phyloP scores from a whole-genome alignment of 2,797 vertebrate genomes.

The Macropodus opercularis region DNA sequence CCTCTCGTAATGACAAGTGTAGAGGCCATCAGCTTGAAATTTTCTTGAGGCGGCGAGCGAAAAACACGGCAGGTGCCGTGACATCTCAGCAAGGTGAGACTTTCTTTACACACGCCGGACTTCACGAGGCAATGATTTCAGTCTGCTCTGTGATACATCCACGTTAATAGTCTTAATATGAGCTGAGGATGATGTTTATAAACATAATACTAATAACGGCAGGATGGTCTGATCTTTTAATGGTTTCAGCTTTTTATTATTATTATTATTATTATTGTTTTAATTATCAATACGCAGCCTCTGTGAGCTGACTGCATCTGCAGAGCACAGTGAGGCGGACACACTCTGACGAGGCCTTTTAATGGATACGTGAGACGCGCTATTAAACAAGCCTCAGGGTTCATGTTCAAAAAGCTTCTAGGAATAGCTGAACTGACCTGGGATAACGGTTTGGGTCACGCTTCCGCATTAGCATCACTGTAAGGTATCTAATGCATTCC shows the following conservation, averaged over 20 bases:
- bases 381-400: conserved; percentile 49
- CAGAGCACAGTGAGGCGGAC: conserved; percentile 54
- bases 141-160: conserved; percentile 36
- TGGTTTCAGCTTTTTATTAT: conserved; percentile 7
- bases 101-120: conserved; percentile 13
- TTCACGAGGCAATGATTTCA: conserved; percentile 27
- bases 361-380: conserved; percentile 52
- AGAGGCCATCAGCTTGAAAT: conserved; percentile 16
- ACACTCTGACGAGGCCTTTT: conserved; percentile 45
- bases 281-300: conserved; percentile 15
- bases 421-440: conserved; percentile 49
- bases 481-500: conserved; percentile 49
- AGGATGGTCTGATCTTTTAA: conserved; percentile 5
- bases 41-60: conserved; percentile 9
- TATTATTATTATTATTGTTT: too few species aligned
- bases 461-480: conserved; percentile 31
- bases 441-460: conserved; percentile 45
- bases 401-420: conserved; percentile 35
- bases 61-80: too few species aligned
- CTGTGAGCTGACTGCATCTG: conserved; percentile 38
- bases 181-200: too few species aligned
- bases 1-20: conserved; percentile 7
- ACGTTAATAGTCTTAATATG: conserved; percentile 72
- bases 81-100: neutral
- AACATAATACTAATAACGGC: conserved; percentile 15